Evolutionary conservation across 2,888 invertebrate genomes (phyloP).

Genomic region (Palloptera scutellata): DNA sequence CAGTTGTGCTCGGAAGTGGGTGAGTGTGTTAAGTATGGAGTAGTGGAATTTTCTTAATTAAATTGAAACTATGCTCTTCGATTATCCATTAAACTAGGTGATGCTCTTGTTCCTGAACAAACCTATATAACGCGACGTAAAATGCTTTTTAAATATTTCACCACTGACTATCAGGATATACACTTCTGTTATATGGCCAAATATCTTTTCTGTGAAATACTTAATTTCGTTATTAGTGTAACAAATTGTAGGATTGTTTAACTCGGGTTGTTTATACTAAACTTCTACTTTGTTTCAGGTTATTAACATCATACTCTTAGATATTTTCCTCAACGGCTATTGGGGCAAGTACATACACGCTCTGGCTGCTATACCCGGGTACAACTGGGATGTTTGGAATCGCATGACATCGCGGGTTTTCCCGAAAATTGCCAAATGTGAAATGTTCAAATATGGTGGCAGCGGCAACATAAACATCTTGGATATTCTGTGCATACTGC

Average conservation of each 20-base stretch:
- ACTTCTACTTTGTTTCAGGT: constrained; percentile 41
- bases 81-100: constrained; percentile 36
- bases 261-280: neutral
- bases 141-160: constrained; percentile 54
- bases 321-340: constrained; percentile 57
- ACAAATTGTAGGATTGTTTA: constrained; percentile 58
- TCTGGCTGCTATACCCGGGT: constrained; percentile 50
- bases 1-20: constrained; percentile 57
- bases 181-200: constrained; percentile 69
- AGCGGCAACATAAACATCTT: constrained; percentile 81
- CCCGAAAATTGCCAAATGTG: constrained; percentile 84
- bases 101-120: constrained; percentile 46
- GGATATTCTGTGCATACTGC: constrained; percentile 80
- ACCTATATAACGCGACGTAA: constrained; percentile 44
- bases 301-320: constrained; percentile 54
- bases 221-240: constrained; percentile 79
- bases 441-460: constrained; percentile 85
- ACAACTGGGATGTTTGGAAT: constrained; percentile 58
- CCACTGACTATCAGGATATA: constrained; percentile 52
- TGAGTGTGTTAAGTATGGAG: constrained; percentile 32
- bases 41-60: neutral
- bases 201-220: constrained; percentile 75
- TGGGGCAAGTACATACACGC: constrained; percentile 58
- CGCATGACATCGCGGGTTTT: constrained; percentile 57
- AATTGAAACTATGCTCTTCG: neutral